Evolutionary conservation across 2,797 vertebrate species (phyloP).

Genomic region (Chanos chanos): DNA sequence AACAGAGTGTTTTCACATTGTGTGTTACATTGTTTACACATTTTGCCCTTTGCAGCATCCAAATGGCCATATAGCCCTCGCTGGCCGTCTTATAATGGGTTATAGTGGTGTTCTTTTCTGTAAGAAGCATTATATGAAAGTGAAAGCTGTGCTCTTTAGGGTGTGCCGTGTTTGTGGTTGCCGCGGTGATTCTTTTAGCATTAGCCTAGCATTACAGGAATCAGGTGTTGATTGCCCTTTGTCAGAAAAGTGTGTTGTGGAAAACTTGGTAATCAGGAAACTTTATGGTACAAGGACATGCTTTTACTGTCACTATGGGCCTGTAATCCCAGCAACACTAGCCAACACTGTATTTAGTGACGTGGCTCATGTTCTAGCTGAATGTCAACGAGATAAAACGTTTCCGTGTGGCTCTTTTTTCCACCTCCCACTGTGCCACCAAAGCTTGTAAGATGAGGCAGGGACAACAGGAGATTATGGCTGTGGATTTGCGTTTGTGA

Average conservation of each 20-base stretch:
- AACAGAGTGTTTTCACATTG: slow-evolving; percentile 16
- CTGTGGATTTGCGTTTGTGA: too few relatives aligned
- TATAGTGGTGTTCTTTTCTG: too few relatives aligned
- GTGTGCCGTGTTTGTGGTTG: slow-evolving; percentile 8
- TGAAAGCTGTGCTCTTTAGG: background rate
- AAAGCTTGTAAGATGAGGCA: slow-evolving; percentile 22
- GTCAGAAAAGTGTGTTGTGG: slow-evolving; percentile 16
- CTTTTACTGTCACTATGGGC: slow-evolving; percentile 3
- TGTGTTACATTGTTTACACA: too few relatives aligned
- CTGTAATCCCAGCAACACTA: slow-evolving; percentile 4
- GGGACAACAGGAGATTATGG: background rate
- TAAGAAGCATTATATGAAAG: too few relatives aligned
- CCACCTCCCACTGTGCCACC: slow-evolving; percentile 14
- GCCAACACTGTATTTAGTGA: background rate
- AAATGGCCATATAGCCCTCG: too few relatives aligned
- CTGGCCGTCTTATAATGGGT: too few relatives aligned
- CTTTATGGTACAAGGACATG: slow-evolving; percentile 14
- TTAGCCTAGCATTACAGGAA: slow-evolving; percentile 13
- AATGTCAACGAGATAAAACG: slow-evolving; percentile 39
- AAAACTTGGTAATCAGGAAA: slow-evolving; percentile 9
- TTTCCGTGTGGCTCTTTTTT: too few relatives aligned
- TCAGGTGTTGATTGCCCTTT: slow-evolving; percentile 29
- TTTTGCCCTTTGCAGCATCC: too few relatives aligned
- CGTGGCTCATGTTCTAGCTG: slow-evolving; percentile 7
- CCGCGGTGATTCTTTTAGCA: slow-evolving; percentile 17